These are phyloP conservation scores for Bombyx mandarina DNA, from an alignment of 1,140 invertebrate species.

Conservation along the genomic window DNA sequence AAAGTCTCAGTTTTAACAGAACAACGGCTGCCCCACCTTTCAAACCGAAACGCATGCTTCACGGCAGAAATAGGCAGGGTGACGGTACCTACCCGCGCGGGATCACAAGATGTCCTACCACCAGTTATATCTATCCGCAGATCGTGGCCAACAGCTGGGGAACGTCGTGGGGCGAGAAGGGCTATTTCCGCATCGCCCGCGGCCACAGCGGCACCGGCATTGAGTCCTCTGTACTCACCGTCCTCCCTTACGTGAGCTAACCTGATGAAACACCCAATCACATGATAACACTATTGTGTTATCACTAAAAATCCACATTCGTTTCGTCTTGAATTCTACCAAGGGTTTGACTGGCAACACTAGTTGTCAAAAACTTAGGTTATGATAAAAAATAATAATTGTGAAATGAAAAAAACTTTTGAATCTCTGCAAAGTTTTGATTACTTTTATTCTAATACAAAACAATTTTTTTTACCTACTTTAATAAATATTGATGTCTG, in stretches of 20 bases:
- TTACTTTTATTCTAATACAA: too few relatives aligned
- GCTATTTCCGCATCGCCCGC: slow-evolving; percentile 85
- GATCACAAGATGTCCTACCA: too few relatives aligned
- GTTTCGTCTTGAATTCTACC: slow-evolving; percentile 33
- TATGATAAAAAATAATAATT: background rate
- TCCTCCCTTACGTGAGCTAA: slow-evolving; percentile 77
- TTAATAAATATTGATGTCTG: too few relatives aligned
- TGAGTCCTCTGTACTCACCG: slow-evolving; percentile 85
- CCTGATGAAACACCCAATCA: slow-evolving; percentile 35
- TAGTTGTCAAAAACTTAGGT: background rate
- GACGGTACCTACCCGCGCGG: too few relatives aligned
- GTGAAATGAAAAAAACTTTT: too few relatives aligned
- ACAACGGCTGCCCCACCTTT: too few relatives aligned
- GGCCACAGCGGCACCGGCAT: slow-evolving; percentile 89
- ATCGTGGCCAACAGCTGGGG: slow-evolving; percentile 94
- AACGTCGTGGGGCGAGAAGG: slow-evolving; percentile 87
- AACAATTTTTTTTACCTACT: too few relatives aligned
- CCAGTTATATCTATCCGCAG: slow-evolving; percentile 60
- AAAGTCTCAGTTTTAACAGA: too few relatives aligned
- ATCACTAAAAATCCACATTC: slow-evolving; percentile 16
- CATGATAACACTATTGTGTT: slow-evolving; percentile 42
- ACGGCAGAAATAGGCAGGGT: too few relatives aligned
- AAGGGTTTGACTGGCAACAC: slow-evolving; percentile 23
- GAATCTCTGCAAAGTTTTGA: too few relatives aligned
- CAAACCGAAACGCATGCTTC: too few relatives aligned